Percentiles rank a stretch among this genome's conserved stretches.
phyloP scores from a whole-genome alignment of 2,113 vertebrate species.

The Hemiscyllium ocellatum region DNA sequence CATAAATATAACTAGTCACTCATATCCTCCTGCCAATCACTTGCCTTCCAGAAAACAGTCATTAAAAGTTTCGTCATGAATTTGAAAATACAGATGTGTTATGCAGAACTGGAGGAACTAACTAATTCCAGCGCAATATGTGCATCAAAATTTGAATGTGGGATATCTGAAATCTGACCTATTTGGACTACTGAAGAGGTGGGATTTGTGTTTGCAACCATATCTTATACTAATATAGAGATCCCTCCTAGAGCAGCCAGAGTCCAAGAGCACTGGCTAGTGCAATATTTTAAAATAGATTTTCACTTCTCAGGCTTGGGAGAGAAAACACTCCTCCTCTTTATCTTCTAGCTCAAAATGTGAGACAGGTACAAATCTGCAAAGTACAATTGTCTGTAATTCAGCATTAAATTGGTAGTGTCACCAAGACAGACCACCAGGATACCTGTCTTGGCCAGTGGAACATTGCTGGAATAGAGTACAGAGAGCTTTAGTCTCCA shows the following conservation, averaged over 20 bases:
- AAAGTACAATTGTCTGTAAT: background rate
- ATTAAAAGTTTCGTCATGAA: background rate
- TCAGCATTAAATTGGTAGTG: conserved; percentile 10
- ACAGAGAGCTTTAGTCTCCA: background rate
- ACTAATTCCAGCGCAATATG: background rate
- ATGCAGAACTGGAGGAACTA: background rate
- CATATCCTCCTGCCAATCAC: background rate
- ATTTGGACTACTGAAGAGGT: background rate
- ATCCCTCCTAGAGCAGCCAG: background rate
- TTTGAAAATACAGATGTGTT: background rate
- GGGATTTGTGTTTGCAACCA: background rate
- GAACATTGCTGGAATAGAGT: background rate
- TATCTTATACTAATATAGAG: background rate
- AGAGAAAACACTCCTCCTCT: background rate
- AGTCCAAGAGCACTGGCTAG: background rate
- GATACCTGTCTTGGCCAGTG: background rate
- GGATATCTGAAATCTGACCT: background rate
- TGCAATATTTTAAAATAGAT: background rate
- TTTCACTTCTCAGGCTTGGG: background rate
- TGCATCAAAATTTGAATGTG: background rate
- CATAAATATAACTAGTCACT: background rate
- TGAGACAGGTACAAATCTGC: background rate
- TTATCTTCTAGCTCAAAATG: background rate
- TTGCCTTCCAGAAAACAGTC: background rate
- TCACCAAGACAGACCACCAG: background rate